Base-by-base conservation (phyloP, 2,113 vertebrate species). In the Archocentrus centrarchus region DNA sequence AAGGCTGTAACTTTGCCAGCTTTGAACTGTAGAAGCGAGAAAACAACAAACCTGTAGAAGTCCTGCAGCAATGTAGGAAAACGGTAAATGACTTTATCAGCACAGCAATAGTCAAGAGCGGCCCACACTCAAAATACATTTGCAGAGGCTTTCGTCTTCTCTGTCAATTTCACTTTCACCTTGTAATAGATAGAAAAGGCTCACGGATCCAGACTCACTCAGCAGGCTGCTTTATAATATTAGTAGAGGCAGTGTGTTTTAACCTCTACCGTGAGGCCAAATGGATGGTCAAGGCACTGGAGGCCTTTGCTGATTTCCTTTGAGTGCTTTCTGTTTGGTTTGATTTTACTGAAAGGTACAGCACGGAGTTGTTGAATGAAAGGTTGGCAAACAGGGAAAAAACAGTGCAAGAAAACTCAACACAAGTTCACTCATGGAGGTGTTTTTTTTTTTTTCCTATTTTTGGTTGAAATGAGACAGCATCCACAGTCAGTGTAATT, bases 261-360 rank as follows among this genome's bases (percentile, higher is more conserved):
- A 55, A 80, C 86, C 11, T 59, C 73, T 3, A 73, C 75, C 11
- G n/a, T 18, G 77, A 75, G 83, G 58, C 77, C 80, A 90, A 90
- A 91, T 87, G 88, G 81, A 94, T 2, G 75, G 79, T 73, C 39
- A 11, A 76, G 30, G 55, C 50, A 5, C 75, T 11, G 78, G 59
- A 91, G 85, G 89, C 78, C 81, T 83, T 59, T 50, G 84, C 64
- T 88, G 75, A 91, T 91, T 92, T 89, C 59, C 73, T 89, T 2
- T 93, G 91, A 93, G 93, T 90, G 91, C 91, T 93, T 93, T 92
- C 88, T 82, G 11, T 88, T 92, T 84, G 70, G 32, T 53, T 66
- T 80, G 32, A 73, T 80, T 83, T 87, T 64, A 85, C 80, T 70
- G 84, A 83, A 77, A 85, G 78, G 73, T 80, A 7, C 80, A 77